Evolutionary conservation across 2,113 vertebrate species (phyloP).

Genomic region (Spilogale gracilis): DNA sequence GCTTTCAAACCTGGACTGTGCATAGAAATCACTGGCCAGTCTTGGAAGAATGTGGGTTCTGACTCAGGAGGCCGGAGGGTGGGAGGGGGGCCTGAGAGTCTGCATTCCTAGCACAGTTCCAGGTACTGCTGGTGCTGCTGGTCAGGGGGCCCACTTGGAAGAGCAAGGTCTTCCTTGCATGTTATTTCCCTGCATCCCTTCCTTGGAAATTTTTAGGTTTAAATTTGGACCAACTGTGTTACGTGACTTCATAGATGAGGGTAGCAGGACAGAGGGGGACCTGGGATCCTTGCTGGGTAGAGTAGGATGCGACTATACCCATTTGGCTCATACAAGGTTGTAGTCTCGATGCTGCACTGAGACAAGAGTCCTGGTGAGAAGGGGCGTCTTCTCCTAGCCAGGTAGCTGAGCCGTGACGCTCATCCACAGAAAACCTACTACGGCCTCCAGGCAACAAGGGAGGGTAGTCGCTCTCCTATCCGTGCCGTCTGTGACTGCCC

Average conservation of each 20-base stretch:
- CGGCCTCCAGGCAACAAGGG: fast-evolving
- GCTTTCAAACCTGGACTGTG: background rate
- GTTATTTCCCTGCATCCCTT: background rate
- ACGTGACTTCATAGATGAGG: background rate
- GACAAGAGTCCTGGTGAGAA: background rate
- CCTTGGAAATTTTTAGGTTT: background rate
- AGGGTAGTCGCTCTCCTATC: background rate
- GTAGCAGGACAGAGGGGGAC: too few relatives aligned
- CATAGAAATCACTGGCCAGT: background rate
- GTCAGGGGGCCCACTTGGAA: background rate
- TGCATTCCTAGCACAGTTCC: background rate
- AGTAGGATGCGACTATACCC: too few relatives aligned
- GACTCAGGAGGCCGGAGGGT: background rate
- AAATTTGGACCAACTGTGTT: background rate
- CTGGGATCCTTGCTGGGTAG: background rate
- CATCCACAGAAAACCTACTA: background rate
- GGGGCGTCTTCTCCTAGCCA: too few relatives aligned
- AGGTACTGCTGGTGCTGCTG: background rate
- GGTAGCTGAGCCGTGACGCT: background rate
- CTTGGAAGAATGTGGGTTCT: background rate
- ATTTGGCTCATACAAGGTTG: background rate
- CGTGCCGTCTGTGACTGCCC: background rate
- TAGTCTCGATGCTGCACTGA: fast-evolving
- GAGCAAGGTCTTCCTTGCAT: background rate
- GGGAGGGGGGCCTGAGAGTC: background rate